Conservation (phyloP, 2,888 invertebrate species). For the Panorpa germanica region DNA sequence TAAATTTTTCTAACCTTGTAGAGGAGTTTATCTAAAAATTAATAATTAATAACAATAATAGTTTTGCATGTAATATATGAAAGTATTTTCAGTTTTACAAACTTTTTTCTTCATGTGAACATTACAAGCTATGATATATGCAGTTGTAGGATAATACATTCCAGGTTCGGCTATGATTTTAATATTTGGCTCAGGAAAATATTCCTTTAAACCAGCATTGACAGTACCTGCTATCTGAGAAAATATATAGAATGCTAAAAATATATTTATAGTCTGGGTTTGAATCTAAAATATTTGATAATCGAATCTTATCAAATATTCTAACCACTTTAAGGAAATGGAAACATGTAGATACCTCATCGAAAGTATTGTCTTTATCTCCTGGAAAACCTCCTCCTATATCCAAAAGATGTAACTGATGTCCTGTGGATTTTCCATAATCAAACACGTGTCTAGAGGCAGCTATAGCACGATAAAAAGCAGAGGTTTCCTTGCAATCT, state of each 20-base stretch:
- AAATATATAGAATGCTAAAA: too few relatives aligned
- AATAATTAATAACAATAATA: too few relatives aligned
- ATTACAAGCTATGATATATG: slow-evolving; percentile 78
- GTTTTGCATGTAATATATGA: too few relatives aligned
- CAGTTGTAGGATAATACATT: slow-evolving; percentile 86
- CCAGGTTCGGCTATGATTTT: slow-evolving; percentile 93
- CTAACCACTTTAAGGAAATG: too few relatives aligned
- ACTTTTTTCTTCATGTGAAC: slow-evolving; percentile 78
- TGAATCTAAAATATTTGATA: too few relatives aligned
- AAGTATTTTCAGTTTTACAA: too few relatives aligned
- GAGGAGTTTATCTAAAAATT: too few relatives aligned
- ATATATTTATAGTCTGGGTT: too few relatives aligned
- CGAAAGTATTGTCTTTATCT: slow-evolving; percentile 41
- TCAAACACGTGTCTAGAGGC: slow-evolving; percentile 56
- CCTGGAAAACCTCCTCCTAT: slow-evolving; percentile 90
- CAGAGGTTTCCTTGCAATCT: slow-evolving; percentile 66
- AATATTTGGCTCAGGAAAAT: slow-evolving; percentile 61
- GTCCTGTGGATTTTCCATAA: slow-evolving; percentile 50
- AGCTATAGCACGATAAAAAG: slow-evolving; percentile 62
- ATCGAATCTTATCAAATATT: too few relatives aligned
- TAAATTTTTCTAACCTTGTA: too few relatives aligned
- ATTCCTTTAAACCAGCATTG: slow-evolving; percentile 56
- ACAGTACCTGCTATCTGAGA: slow-evolving; percentile 63
- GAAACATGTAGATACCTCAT: too few relatives aligned
- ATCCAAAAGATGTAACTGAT: slow-evolving; percentile 61